phyloP scores from a whole-genome alignment of 2,888 invertebrate genomes.

The Tryphoninae sp. region DNA sequence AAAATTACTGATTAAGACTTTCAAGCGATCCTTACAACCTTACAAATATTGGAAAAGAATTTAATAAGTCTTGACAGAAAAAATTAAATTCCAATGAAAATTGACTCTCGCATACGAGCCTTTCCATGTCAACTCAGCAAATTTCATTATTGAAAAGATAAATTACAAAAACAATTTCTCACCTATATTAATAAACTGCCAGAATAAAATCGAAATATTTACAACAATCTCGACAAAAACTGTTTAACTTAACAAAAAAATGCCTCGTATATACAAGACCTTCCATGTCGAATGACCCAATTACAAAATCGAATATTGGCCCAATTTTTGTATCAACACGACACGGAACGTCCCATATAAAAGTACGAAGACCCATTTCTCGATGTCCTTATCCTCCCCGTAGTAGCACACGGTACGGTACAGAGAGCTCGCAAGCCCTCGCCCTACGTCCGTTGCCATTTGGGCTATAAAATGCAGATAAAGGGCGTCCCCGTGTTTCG shows the following conservation, averaged over 20 bases:
- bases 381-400: slow-evolving; percentile 39
- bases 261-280: no score
- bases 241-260: no score
- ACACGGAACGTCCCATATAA: slow-evolving; percentile 24
- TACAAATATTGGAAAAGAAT: no score
- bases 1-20: no score
- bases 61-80: no score
- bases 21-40: no score
- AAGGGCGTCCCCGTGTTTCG: slow-evolving; percentile 69
- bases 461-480: slow-evolving; percentile 74
- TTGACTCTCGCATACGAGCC: no score
- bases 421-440: slow-evolving; percentile 29
- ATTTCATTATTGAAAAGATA: no score
- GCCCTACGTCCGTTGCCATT: slow-evolving; percentile 54
- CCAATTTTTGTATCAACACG: background rate
- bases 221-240: background rate
- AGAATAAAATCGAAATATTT: background rate
- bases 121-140: no score
- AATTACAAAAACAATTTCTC: background rate
- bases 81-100: no score
- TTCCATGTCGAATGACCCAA: no score
- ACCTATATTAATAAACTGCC: background rate
- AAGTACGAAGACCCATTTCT: slow-evolving; percentile 32
- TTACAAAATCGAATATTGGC: background rate
- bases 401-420: slow-evolving; percentile 37